These are phyloP conservation scores for Xiphias gladius DNA, from an alignment of 2,113 vertebrate species.

Conservation along the genomic window DNA sequence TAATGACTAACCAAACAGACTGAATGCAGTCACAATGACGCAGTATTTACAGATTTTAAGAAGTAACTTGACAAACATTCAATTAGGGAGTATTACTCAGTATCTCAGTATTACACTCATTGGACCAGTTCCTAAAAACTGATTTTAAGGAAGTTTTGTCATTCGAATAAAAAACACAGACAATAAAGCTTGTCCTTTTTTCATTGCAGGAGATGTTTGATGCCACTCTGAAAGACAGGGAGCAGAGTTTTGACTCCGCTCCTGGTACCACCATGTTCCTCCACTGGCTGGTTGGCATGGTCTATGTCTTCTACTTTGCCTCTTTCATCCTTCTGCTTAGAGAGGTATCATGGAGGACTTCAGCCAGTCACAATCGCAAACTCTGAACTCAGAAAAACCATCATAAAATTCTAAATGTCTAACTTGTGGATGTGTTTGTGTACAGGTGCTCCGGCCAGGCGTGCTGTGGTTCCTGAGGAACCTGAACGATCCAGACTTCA, in stretches of 20 bases:
- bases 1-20: slow-evolving; percentile 12
- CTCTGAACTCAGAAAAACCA: too few species aligned
- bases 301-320: slow-evolving; percentile 98
- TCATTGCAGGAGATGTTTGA: slow-evolving; percentile 95
- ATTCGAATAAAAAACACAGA: not conserved
- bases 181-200: not conserved
- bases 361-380: not conserved
- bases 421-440: not conserved
- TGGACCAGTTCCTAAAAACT: not conserved
- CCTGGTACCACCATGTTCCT: slow-evolving; percentile 98
- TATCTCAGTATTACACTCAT: not conserved
- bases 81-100: not conserved
- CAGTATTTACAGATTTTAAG: not conserved
- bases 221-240: slow-evolving; percentile 93
- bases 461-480: slow-evolving; percentile 98
- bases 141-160: not conserved
- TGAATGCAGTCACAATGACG: not conserved
- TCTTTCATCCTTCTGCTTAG: slow-evolving; percentile 97
- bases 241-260: slow-evolving; percentile 94
- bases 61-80: not conserved
- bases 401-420: not conserved
- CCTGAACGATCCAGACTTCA: slow-evolving; percentile 98
- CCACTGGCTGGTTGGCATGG: slow-evolving; percentile 98
- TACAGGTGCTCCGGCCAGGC: slow-evolving; percentile 94
- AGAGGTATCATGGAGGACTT: slow-evolving; percentile 84